Base-by-base conservation (phyloP, 2,113 vertebrate genomes). In the Elephas maximus region DNA sequence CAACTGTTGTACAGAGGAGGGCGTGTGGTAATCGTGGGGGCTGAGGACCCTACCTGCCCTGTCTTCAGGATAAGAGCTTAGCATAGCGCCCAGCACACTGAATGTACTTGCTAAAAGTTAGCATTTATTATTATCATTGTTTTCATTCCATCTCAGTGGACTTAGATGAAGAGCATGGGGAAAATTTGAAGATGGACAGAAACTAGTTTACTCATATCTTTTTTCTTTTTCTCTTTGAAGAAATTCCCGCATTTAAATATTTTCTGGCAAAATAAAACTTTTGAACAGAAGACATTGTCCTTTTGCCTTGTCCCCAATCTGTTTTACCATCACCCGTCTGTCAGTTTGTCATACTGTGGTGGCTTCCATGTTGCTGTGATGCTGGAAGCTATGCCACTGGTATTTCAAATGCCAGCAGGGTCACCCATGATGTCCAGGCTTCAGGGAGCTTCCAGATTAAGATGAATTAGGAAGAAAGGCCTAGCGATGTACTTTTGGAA, bases 61-160 rank as follows among this genome's bases (percentile, higher is more conserved):
- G 10, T 51, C 69, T 60, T 73, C 44, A 30, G 60, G 62, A 86
- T 10, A 5, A 51, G 30, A 74, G 3, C 0, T 8, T 4, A 41
- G 69, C 5, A 0, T 2, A 33, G 57, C 1, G 8, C n/a, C 71
- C 3, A 11, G 71, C 24, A n/a, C n/a, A 53, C 37, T 53, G 63
- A 20, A 45, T 0, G 2, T 5, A 23, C 69, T 24, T 4, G 33
- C 15, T 30, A 0, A 17, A 57, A 81, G 41, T 57, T 1, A 44
- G 37, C 28, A 6, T 1, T 41, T 1, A 12, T 28, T 20, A 14
- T 2, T 44, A 5, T 0, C 6, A 4, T 0, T 48, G 30, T 60
- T 4, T 26, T 12, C 21, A 28, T 23, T 26, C 8, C 30, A 48
- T n/a, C 57, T 69, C 60, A 5, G 37, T 2, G 10, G 83, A 48